phyloP scores from a whole-genome alignment of 2,113 vertebrate genomes.

The Hepsetus odoe region DNA sequence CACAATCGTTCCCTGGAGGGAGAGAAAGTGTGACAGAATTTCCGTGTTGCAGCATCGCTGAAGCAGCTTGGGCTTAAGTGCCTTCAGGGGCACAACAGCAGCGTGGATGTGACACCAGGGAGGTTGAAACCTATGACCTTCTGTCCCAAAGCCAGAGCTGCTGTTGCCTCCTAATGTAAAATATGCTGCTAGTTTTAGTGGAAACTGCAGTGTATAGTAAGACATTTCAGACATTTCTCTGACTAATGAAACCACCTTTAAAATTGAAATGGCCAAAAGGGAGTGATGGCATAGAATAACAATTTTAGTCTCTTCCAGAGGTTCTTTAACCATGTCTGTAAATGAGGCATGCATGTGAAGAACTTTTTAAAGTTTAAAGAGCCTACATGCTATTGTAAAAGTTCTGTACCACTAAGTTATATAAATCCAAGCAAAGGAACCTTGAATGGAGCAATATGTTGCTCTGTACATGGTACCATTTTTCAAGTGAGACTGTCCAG shows the following conservation, averaged over 20 bases:
- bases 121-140: conserved; percentile 7
- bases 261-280: too few species aligned
- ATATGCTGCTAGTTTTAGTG: background rate
- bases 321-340: background rate
- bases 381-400: too few species aligned
- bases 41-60: background rate
- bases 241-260: too few species aligned
- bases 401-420: too few species aligned
- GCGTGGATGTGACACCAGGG: background rate
- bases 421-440: background rate
- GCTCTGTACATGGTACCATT: background rate
- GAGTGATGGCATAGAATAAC: too few species aligned
- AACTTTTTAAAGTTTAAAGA: too few species aligned
- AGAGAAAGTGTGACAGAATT: conserved; percentile 10
- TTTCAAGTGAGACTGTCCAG: background rate
- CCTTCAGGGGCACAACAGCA: conserved; percentile 2
- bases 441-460: background rate
- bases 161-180: background rate
- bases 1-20: background rate
- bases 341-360: too few species aligned
- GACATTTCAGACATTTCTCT: background rate
- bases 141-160: background rate
- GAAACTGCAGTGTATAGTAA: background rate
- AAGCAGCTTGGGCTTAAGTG: background rate
- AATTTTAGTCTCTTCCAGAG: too few species aligned